Evolutionary conservation across 2,797 vertebrate species (phyloP), one percentile per base, ranked within the genome.

Genomic region (Falco cherrug): DNA sequence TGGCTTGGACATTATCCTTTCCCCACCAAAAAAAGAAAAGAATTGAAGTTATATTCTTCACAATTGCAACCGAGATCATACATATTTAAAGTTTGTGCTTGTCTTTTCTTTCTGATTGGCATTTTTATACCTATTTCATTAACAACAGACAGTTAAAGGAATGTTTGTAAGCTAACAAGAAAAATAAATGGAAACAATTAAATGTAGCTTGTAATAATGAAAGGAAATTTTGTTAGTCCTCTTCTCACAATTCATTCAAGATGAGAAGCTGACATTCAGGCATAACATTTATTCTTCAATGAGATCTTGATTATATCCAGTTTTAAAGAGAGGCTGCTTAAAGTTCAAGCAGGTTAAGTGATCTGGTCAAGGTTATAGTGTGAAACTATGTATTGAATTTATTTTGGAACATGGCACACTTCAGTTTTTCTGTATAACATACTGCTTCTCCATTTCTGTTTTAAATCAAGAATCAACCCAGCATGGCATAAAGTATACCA

Each of bases 401-500:
- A 92, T 93, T 75, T 73, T 70, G 37, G 45, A 80, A 48, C n/a
- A 67, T 19, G 60, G 33, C 68, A 78, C 35, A 75, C 22, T 94
- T 91, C 85, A 53, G 45, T 89, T 76, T 84, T 71, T 29, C 64
- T 73, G 45, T 76, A 71, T 35, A 84, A 50, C 83, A 65, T 56
- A 73, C 69, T 96, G 84, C 50, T 87, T 95, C 76, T 93, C 64
- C 83, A 48, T 96, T 95, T 95, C 81, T 97, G 81, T 85, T 92
- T 96, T 94, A 93, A 95, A 95, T 84, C 76, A 96, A 59, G 65
- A 93, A 59, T 86, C 84, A 96, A 83, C 65, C 21, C 88, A 91
- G 79, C 65, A 91, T 91, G 81, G 35, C 59, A 81, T 80, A 96
- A 96, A 95, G 87, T 90, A 96, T 50, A 92, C 69, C 54, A 96